Conservation (phyloP, 2,888 invertebrate genomes). For the Oeneis ivallda region DNA sequence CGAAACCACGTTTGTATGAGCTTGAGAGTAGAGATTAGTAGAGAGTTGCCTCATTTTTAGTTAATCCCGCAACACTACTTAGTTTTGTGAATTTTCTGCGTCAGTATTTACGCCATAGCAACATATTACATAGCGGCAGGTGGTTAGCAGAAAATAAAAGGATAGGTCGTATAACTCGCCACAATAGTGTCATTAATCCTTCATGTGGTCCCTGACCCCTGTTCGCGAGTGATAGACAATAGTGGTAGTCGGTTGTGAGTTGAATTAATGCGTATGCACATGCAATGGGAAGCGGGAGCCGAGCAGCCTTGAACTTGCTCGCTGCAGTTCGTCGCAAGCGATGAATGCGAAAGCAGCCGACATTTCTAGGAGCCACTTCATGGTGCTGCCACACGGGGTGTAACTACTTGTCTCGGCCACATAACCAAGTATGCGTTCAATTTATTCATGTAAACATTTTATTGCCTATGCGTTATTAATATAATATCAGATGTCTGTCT, state of each 20-base stretch:
- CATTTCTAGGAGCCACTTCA: slow-evolving; percentile 69
- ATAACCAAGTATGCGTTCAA: slow-evolving; percentile 2
- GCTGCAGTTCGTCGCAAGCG: slow-evolving; percentile 63
- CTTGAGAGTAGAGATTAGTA: too few relatives aligned
- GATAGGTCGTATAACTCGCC: slow-evolving; percentile 58
- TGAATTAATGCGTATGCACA: slow-evolving; percentile 76
- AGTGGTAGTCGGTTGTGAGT: slow-evolving; percentile 76
- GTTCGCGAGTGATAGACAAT: slow-evolving; percentile 76
- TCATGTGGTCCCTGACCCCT: slow-evolving; percentile 72
- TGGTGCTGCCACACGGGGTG: slow-evolving; percentile 41
- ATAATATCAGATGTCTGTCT: background rate
- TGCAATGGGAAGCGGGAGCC: slow-evolving; percentile 72
- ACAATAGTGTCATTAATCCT: slow-evolving; percentile 78
- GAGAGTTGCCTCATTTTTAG: too few relatives aligned
- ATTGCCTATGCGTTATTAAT: background rate
- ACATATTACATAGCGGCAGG: slow-evolving; percentile 46
- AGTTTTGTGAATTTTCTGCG: background rate
- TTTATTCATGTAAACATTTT: slow-evolving; percentile 12
- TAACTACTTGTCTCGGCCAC: background rate
- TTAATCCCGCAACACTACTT: too few relatives aligned
- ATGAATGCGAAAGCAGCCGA: slow-evolving; percentile 69
- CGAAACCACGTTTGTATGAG: too few relatives aligned
- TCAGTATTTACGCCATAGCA: background rate
- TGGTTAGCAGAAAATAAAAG: slow-evolving; percentile 57
- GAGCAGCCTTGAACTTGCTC: slow-evolving; percentile 79